Evolutionary conservation across 35 echinoderm and acorn worm genomes (phyloP).

Genomic region (Heliocidaris tuberculata): DNA sequence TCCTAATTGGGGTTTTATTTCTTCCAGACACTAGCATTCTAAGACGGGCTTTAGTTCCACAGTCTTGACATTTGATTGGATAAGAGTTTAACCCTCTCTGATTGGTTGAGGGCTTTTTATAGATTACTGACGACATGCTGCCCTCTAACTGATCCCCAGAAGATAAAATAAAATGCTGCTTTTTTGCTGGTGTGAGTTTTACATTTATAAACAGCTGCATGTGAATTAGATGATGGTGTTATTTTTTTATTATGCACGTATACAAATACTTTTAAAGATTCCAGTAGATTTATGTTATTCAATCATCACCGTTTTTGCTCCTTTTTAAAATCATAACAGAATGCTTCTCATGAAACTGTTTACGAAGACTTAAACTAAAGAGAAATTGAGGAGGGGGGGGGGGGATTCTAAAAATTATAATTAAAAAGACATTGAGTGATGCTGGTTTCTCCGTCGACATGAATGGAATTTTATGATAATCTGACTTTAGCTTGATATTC

Average conservation of each 20-base stretch:
- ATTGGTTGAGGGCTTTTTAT: background rate
- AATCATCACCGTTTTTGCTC: background rate
- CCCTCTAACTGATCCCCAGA: background rate
- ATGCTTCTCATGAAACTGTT: background rate
- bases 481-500: background rate
- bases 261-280: background rate
- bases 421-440: background rate
- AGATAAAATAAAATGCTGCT: background rate
- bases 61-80: background rate
- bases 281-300: background rate
- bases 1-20: background rate
- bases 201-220: background rate
- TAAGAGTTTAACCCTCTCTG: background rate
- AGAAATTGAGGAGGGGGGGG: no score
- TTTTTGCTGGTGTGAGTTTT: background rate
- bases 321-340: background rate
- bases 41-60: background rate
- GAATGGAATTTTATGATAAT: background rate
- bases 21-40: background rate
- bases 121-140: background rate
- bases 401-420: no score
- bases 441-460: background rate
- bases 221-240: background rate
- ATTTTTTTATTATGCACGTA: constrained; percentile 12
- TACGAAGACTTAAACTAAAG: background rate